Conservation (phyloP, 1,140 invertebrate species). For the Pseudomyrmex cubaensis region DNA sequence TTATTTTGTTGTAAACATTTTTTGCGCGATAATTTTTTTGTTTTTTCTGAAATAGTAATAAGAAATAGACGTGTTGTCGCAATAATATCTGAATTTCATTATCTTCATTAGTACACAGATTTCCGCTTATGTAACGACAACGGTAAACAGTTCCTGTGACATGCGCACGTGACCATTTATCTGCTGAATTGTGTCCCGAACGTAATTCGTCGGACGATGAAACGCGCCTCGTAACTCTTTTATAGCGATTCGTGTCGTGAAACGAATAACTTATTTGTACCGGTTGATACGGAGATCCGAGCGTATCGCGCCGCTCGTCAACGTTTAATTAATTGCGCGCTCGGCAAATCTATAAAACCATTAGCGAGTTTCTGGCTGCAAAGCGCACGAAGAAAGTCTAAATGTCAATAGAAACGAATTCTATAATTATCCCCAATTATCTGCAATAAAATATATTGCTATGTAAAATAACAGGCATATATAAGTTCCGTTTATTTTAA, state of each 20-base stretch:
- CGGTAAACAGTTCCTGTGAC: constrained; percentile 51
- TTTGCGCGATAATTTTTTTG: background rate
- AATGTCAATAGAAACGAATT: constrained; percentile 1
- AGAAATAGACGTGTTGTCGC: background rate
- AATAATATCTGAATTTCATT: background rate
- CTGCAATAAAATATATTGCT: background rate
- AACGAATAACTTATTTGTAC: constrained; percentile 68
- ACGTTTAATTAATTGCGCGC: constrained; percentile 51
- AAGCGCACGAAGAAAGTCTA: constrained; percentile 7
- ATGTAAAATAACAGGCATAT: background rate
- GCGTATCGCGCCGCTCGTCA: constrained; percentile 54
- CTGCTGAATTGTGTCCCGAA: constrained; percentile 31
- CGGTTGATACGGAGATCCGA: constrained; percentile 30
- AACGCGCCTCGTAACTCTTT: constrained; percentile 60
- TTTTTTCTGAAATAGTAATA: background rate
- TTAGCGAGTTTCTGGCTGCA: background rate
- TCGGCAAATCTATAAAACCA: constrained; percentile 41
- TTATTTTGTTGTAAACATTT: background rate
- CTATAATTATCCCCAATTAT: background rate
- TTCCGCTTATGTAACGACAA: constrained; percentile 53
- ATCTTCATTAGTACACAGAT: constrained; percentile 58
- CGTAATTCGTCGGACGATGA: constrained; percentile 55
- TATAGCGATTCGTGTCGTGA: constrained; percentile 63
- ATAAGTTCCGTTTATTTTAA: too few species aligned
- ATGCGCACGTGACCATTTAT: constrained; percentile 63